These are phyloP conservation scores for Plecturocebus donacophilus DNA, from an alignment of 2,113 vertebrate genomes.

Conservation along the genomic window DNA sequence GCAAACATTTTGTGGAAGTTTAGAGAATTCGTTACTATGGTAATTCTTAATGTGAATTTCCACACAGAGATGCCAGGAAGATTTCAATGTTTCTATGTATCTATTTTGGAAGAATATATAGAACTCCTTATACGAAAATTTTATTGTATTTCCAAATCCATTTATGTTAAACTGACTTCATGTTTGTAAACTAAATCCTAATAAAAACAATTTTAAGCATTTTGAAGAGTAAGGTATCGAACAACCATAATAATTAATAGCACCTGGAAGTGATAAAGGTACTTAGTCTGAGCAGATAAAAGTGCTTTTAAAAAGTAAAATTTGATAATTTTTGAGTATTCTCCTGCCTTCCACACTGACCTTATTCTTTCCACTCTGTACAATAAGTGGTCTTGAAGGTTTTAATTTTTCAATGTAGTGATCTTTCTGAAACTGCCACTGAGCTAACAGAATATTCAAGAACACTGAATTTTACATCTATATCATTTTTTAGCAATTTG, in stretches of 20 bases:
- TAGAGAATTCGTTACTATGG: conserved; percentile 46
- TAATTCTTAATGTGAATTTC: conserved; percentile 44
- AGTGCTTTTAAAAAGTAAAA: neutral
- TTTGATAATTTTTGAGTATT: neutral
- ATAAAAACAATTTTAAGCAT: conserved; percentile 7
- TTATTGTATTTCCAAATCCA: neutral
- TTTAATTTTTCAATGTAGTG: neutral
- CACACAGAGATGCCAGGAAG: neutral
- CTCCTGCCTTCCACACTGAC: neutral
- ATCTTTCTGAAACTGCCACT: neutral
- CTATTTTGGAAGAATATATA: conserved; percentile 35
- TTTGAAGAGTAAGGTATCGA: conserved; percentile 11
- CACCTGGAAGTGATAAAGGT: neutral
- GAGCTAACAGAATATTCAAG: neutral
- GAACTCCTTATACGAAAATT: neutral
- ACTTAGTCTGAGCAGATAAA: neutral
- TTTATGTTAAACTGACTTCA: neutral
- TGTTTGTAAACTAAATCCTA: conserved; percentile 31
- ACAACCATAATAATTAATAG: neutral
- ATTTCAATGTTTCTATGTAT: conserved; percentile 35
- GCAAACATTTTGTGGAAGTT: conserved; percentile 1
- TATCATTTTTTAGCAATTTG: neutral
- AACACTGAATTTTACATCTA: neutral
- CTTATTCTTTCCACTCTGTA: neutral
- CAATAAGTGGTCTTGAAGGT: neutral